These are phyloP conservation scores for Radopholus similis DNA, from an alignment of 1,140 invertebrate genomes.

Conservation along the genomic window DNA sequence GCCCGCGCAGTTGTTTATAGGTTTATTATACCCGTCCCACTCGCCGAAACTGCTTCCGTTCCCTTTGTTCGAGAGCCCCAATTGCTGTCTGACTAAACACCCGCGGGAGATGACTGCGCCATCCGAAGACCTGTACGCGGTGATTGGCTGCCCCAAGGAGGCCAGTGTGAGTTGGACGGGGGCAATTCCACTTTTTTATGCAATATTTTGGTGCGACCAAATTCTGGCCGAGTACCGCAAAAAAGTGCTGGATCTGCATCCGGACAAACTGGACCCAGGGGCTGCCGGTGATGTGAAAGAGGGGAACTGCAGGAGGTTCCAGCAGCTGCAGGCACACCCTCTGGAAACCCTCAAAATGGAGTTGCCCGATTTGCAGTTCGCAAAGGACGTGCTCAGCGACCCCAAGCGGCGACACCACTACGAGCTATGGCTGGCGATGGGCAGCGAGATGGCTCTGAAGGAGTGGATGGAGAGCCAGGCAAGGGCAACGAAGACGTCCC, in stretches of 20 bases:
- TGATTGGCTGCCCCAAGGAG: slow-evolving; percentile 16
- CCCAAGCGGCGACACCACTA: slow-evolving; percentile 8
- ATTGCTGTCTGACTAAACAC: too few relatives aligned
- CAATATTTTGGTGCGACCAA: slow-evolving; percentile 3
- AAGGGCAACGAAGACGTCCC: neutral
- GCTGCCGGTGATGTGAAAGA: neutral
- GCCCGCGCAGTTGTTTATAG: too few relatives aligned
- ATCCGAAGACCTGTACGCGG: slow-evolving; percentile 1
- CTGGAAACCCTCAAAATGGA: neutral
- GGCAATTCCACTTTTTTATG: neutral
- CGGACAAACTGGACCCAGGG: neutral
- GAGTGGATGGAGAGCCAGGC: slow-evolving; percentile 16
- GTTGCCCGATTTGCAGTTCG: neutral
- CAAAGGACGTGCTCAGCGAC: slow-evolving; percentile 4
- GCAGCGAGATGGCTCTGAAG: neutral
- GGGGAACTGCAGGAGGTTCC: neutral
- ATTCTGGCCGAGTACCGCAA: slow-evolving; percentile 11
- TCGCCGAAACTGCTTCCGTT: too few relatives aligned
- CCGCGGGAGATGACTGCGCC: too few relatives aligned
- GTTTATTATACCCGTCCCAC: too few relatives aligned
- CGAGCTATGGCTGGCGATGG: neutral
- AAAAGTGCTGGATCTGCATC: slow-evolving; percentile 9
- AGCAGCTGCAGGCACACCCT: slow-evolving; percentile 1
- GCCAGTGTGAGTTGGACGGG: neutral
- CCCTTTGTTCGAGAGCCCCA: too few relatives aligned